Base-by-base conservation (phyloP, 1,140 invertebrate species). In the Heliothis virescens region DNA sequence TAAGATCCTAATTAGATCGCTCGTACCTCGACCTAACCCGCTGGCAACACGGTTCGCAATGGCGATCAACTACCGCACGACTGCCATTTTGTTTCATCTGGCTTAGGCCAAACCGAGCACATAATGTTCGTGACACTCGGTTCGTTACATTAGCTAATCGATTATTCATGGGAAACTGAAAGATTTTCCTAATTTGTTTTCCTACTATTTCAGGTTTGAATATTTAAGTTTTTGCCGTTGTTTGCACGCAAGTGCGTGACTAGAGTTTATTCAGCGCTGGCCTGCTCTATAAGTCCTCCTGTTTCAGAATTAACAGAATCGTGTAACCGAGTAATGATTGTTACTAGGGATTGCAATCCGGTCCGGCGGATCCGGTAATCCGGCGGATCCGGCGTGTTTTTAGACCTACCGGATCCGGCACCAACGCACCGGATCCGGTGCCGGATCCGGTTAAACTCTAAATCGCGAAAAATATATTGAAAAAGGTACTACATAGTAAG, bases 151-250 rank as follows among this genome's bases (percentile, higher is more conserved):
- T 57, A 80, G 21, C 79, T 41, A 50, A 29, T 80, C 50, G 53
- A 80, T 80, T 80, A 80, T 80, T 74, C 60, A 80, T 74, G 41
- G 71, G 16, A 50, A 62, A 72, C 52, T 65, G 53, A 4, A 26
- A 80, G 53, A 62, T 48, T 52, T 41, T 74, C 69, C 67, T 74
- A 67, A 80, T 65, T 80, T 74, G 59, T 80, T 74, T 80, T 80
- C 52, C 55, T 72, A 34, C 10, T 21, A 21, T 34, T 72, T 62
- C 69, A 26, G 15, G 16, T 34, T 12, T 12, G 65, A 69, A 67
- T 78, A 78, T 69, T 69, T 78, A 69, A 57, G 65, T 69, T 78
- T 41, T 78, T 5, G 55, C 63, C 41, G 26, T 60, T 34, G 55
- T 73, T 73, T 73, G 55, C 71, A 60, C 71, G 55, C 71, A 73